Evolutionary conservation across 2,888 invertebrate genomes (phyloP), one percentile per base, ranked within the genome.

Genomic region (Chesias legatella): DNA sequence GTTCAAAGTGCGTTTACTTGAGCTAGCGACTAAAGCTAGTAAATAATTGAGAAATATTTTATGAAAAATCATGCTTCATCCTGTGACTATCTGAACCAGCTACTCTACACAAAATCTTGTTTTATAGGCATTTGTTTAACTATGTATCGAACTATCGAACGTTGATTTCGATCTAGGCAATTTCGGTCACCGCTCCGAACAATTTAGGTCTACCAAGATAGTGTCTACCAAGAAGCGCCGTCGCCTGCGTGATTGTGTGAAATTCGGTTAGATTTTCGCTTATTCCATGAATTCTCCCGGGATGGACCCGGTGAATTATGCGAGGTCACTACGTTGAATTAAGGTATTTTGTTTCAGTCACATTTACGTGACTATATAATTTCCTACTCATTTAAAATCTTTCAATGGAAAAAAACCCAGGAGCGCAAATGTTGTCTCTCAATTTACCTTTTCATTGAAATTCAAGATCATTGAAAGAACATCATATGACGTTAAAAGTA

Each of bases 181-280:
- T 8, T 25, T 17, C 5, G 13, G 13, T 17, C 13, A 17, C 13
- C 13, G 13, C 13, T 31, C 24, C 27, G 10, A 30, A 22, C 34
- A 35, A 39, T 25, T 39, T 25, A 20, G 32, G 2, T 25, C 10
- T 11, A 25, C 10, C 17, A 33, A 24, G 33, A 10, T 40, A 29
- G 37, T 20, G 37, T 23, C 30, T n/a, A n/a, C n/a, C n/a, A n/a
- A n/a, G 32, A 27, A 28, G 23, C 10, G 4, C 13, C 13, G 20
- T 33, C 25, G 22, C 25, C 20, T 20, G 8, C 24, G 20, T 26
- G 31, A 24, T 26, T 7, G 33, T 25, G 23, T 28, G 40, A 42
- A 39, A 53, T 50, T 45, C 45, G 22, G 41, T 41, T 39, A 43
- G 23, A 48, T 43, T 40, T 43, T 31, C 37, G 31, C 24, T 33